Evolutionary conservation across 2,888 invertebrate species (phyloP), one percentile per base, ranked within the genome.

Genomic region (Aethes cnicana): DNA sequence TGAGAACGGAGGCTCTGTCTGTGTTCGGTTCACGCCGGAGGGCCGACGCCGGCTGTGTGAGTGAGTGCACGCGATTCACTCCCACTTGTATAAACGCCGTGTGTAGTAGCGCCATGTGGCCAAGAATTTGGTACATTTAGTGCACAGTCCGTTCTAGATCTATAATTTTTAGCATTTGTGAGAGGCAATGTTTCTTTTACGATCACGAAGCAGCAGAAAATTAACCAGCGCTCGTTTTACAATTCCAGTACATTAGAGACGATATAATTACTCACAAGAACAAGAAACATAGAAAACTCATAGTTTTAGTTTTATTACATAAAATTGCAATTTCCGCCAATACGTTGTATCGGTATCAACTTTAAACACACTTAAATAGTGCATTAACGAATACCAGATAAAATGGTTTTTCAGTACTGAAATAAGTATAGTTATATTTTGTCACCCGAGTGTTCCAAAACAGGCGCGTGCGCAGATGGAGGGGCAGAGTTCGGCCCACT

Each of bases 401-500:
- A 23, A 32, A 21, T 35, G 8, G 16, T 53, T 53, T 26, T 32
- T 36, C 6, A 18, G 16, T 47, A 21, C 21, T 44, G 25, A 53
- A 49, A 35, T 48, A 41, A 52, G n/a, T n/a, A n/a, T n/a, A 17
- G 52, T 39, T 36, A 68, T 74, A 66, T 68, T 74, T 83, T 81
- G 87, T 84, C 84, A 84, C 84, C 83, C 81, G 72, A 80, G 74
- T 68, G 69, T 72, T 81, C 73, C 72, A 78, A 83, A 81, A 82
- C 79, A 72, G 74, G 74, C 87, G 84, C 81, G 62, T 58, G 79
- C 83, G 85, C 77, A 69, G 62, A 50, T 77, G 77, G 83, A 69
- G 82, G 84, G 77, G 84, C 75, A 63, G 70, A 72, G 86, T 66
- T 84, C 88, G 65, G 83, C 87, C 88, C 87, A 84, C 79, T 77